A percentile compares a stretch with the other conserved stretches of the same genome.
Conservation (phyloP, 2,113 vertebrate species). For the Strigops habroptila region DNA sequence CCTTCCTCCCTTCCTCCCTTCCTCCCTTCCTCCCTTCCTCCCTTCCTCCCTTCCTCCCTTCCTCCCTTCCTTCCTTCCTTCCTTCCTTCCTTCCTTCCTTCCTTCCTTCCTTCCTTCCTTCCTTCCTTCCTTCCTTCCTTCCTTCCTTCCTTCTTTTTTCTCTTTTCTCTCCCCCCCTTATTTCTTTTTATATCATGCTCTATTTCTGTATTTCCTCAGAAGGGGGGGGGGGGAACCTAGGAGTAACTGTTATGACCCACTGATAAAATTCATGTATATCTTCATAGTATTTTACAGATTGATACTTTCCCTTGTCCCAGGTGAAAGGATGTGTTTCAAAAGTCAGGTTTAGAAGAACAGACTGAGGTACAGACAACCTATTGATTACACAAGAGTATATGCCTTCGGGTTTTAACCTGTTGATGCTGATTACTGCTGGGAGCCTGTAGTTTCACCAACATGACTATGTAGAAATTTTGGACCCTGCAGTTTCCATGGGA, state of each 20-base stretch:
- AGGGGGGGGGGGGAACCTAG: background rate
- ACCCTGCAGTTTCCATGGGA: background rate
- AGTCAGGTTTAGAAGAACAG: background rate
- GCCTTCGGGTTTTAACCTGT: background rate
- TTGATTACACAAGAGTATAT: background rate
- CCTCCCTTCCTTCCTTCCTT: accelerated
- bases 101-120: background rate
- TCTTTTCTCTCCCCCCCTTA: background rate
- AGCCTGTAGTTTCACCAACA: background rate
- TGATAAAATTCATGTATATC: background rate
- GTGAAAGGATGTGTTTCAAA: background rate
- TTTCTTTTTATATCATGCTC: background rate
- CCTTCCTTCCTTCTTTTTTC: no score
- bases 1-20: accelerated
- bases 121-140: no score
- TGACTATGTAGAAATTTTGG: background rate
- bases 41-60: accelerated
- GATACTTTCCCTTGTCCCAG: background rate
- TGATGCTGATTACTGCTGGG: background rate
- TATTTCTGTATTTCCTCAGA: background rate
- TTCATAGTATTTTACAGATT: background rate
- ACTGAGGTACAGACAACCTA: background rate
- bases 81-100: accelerated
- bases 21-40: accelerated
- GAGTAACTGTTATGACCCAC: background rate